phyloP scores from a whole-genome alignment of 2,113 vertebrate species.

The Micronycteris hirsuta region DNA sequence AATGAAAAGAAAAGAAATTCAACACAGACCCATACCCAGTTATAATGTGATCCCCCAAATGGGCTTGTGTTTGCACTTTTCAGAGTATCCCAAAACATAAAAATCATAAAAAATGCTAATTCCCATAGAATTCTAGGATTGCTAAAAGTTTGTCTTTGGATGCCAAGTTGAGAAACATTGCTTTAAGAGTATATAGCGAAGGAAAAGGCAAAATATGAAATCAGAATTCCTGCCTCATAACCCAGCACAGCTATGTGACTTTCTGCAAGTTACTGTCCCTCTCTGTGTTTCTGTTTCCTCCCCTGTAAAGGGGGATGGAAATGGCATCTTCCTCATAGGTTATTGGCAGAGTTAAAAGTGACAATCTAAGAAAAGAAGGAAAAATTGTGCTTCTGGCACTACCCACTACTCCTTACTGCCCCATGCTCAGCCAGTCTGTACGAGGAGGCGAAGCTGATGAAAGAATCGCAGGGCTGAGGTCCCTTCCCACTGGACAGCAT shows the following conservation, averaged over 20 bases:
- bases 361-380: neutral
- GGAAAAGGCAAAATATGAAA: neutral
- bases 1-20: neutral
- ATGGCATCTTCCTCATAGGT: neutral
- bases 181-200: neutral
- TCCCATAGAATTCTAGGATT: neutral
- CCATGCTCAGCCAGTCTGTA: neutral
- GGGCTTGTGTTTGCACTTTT: neutral
- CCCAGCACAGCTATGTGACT: neutral
- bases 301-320: neutral
- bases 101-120: neutral
- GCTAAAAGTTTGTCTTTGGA: neutral
- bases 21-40: neutral
- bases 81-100: neutral
- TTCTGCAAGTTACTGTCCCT: neutral
- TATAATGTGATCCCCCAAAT: neutral
- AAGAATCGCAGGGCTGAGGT: neutral
- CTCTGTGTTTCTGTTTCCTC: neutral
- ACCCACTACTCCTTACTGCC: neutral
- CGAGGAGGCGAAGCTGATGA: neutral
- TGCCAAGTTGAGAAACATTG: neutral
- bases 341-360: neutral
- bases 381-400: neutral
- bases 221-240: neutral
- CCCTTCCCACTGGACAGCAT: neutral